Evolutionary conservation across 2,113 vertebrate species (phyloP).

Genomic region (Accipiter cooperii): DNA sequence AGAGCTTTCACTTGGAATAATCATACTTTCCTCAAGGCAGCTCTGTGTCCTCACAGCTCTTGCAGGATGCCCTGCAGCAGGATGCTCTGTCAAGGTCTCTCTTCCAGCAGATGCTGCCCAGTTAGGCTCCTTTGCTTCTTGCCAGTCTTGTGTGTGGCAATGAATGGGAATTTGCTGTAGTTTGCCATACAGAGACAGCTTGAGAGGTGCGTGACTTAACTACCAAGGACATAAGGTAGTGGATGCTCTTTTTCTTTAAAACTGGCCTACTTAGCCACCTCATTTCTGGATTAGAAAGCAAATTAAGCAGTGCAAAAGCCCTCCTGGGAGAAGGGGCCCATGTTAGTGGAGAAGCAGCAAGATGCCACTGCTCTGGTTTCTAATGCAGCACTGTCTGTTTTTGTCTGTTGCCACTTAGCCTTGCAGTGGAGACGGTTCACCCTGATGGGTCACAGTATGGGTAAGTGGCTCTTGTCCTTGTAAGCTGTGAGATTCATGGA

Average conservation of each 20-base stretch:
- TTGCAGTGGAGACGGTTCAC: conserved; percentile 85
- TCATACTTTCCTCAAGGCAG: not conserved
- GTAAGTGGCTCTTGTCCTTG: conserved; percentile 72
- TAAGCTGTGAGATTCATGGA: not conserved
- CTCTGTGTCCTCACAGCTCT: not conserved
- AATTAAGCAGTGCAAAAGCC: not conserved
- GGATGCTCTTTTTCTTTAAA: not conserved
- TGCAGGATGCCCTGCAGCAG: not conserved
- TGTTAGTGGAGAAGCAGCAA: not conserved
- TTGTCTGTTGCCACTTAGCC: conserved; percentile 75
- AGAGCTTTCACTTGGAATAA: not conserved
- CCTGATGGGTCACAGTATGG: conserved; percentile 90
- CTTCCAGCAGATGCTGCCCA: not conserved
- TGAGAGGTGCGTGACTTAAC: not conserved
- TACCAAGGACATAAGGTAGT: not conserved
- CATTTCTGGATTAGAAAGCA: conserved; percentile 7
- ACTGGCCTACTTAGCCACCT: not conserved
- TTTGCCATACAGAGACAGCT: not conserved
- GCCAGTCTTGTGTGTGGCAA: not conserved
- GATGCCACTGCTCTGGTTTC: not conserved
- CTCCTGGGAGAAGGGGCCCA: not conserved
- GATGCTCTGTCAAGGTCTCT: not conserved
- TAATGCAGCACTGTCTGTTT: not conserved
- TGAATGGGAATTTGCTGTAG: not conserved
- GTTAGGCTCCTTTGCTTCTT: not conserved